A percentile compares a stretch with the other conserved stretches of the same genome.
Evolutionary conservation across 2,888 invertebrate genomes (phyloP).

Genomic region (Tipula unca): DNA sequence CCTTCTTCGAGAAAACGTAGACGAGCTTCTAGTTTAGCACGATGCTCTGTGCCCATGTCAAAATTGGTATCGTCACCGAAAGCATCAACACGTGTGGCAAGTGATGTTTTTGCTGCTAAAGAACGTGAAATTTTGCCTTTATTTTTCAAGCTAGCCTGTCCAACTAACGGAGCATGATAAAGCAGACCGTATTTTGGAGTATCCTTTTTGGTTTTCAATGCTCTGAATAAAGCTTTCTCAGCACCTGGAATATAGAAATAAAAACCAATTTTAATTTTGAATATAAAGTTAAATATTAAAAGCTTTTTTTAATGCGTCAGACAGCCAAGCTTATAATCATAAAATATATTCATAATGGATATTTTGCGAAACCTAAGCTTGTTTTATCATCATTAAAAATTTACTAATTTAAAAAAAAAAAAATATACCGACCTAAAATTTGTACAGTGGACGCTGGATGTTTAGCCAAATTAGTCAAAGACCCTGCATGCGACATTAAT

Average conservation of each 20-base stretch:
- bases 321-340: constrained; percentile 22
- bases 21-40: constrained; percentile 76
- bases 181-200: constrained; percentile 99
- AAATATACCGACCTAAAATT: constrained; percentile 51
- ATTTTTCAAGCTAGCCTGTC: constrained; percentile 78
- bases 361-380: constrained; percentile 25
- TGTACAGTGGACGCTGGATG: constrained; percentile 97
- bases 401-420: background rate
- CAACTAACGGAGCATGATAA: constrained; percentile 90
- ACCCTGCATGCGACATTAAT: constrained; percentile 95
- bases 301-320: background rate
- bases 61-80: constrained; percentile 81
- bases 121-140: constrained; percentile 95
- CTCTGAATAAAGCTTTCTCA: constrained; percentile 95
- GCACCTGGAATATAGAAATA: constrained; percentile 54
- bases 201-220: constrained; percentile 93
- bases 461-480: constrained; percentile 91
- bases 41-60: constrained; percentile 82
- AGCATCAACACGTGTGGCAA: constrained; percentile 89
- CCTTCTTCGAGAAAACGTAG: constrained; percentile 78
- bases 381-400: constrained; percentile 22
- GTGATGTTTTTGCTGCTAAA: constrained; percentile 90
- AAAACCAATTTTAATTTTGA: background rate
- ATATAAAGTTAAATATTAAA: background rate
- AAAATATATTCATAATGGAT: background rate